Conservation (phyloP, 2,797 vertebrate species). For the Coregonus ussuriensis region DNA sequence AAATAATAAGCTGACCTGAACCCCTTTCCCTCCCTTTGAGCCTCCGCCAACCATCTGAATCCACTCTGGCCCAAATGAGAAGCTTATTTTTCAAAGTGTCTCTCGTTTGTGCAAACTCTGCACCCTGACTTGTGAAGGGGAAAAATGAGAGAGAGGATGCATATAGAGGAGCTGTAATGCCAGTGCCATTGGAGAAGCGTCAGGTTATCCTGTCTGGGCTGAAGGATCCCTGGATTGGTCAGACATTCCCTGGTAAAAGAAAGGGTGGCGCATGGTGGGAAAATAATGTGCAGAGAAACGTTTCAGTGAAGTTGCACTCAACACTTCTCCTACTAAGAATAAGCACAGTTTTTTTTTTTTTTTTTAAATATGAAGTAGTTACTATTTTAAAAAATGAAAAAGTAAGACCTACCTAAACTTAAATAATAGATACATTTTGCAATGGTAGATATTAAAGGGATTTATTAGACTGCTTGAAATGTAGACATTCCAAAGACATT, state of each 20-base stretch:
- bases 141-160: slow-evolving; percentile 13
- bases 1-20: slow-evolving; percentile 74
- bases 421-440: too few relatives aligned
- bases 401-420: background rate
- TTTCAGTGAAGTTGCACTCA: slow-evolving; percentile 17
- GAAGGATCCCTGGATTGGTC: slow-evolving; percentile 64
- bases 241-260: slow-evolving; percentile 57
- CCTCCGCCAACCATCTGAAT: slow-evolving; percentile 74
- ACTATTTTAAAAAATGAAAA: background rate
- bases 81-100: slow-evolving; percentile 76
- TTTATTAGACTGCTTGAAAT: background rate
- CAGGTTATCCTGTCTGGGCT: slow-evolving; percentile 69
- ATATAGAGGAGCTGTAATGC: slow-evolving; percentile 34
- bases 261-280: slow-evolving; percentile 54
- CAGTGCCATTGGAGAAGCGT: slow-evolving; percentile 63
- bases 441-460: background rate
- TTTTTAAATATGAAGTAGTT: background rate
- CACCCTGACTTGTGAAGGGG: slow-evolving; percentile 52
- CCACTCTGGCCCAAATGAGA: slow-evolving; percentile 72
- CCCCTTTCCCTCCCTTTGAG: slow-evolving; percentile 67
- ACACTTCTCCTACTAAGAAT: background rate
- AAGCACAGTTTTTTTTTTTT: background rate
- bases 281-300: slow-evolving; percentile 43
- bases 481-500: background rate
- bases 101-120: slow-evolving; percentile 70